Evolutionary conservation across 64 coral and sea anemone species (phyloP).

Genomic region (Astreopora myriophthalma): DNA sequence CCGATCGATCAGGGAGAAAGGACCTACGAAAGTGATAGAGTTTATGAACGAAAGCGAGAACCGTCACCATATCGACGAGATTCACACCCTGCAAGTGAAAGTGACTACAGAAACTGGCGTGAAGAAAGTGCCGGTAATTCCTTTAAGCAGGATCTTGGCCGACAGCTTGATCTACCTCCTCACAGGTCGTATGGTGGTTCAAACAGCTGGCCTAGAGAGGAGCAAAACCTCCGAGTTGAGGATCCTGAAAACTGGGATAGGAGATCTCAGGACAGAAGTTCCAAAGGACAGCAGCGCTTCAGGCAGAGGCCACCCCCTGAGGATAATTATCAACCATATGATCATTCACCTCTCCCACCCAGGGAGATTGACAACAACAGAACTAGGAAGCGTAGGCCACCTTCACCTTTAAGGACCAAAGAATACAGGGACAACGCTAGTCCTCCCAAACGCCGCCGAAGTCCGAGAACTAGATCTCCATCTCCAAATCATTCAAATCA

Average conservation of each 20-base stretch:
- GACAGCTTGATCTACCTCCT: conserved; percentile 68
- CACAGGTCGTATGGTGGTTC: conserved; percentile 44
- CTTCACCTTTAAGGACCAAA: conserved; percentile 62
- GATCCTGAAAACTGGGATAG: conserved; percentile 86
- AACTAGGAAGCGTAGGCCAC: conserved; percentile 77
- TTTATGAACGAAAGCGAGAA: conserved; percentile 80
- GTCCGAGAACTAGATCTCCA: conserved; percentile 93
- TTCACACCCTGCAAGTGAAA: conserved; percentile 48
- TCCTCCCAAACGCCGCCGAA: conserved; percentile 77
- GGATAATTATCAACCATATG: conserved; percentile 75
- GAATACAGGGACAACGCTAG: conserved; percentile 67
- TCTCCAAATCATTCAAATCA: conserved; percentile 86
- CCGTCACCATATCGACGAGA: conserved; percentile 71
- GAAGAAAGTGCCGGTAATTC: conserved; percentile 75
- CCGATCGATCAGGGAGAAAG: conserved; percentile 49
- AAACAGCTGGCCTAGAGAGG: conserved; percentile 73
- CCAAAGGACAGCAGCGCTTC: conserved; percentile 62
- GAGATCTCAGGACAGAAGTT: conserved; percentile 71
- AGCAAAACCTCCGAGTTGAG: conserved; percentile 54
- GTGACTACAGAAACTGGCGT: conserved; percentile 85
- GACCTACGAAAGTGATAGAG: conserved; percentile 79
- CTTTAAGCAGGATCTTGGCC: conserved; percentile 71
- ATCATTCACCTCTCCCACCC: conserved; percentile 60
- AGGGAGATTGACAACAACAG: conserved; percentile 68
- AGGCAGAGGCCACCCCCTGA: conserved; percentile 68